Base-by-base conservation (phyloP, 2,888 invertebrate species). In the Lasioglossum pauxillum region DNA sequence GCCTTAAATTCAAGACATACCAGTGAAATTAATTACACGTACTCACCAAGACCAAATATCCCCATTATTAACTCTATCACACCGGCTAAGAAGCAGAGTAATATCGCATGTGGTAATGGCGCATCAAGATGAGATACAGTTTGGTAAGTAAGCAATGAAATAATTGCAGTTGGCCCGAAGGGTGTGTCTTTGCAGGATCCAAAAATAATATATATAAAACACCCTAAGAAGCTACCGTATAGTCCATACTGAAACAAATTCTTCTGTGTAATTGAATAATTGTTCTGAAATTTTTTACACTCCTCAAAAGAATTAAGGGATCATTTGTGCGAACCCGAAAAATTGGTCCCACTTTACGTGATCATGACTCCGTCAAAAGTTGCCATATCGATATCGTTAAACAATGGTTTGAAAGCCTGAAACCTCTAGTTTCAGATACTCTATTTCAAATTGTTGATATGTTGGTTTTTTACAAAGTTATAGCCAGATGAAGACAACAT, bases 161-260 rank as follows among this genome's bases (percentile, higher is more conserved):
- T 97, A 92, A 99, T 98, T 86, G 99, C 99, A 2, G 98, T 98
- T 27, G 99, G 99, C 19, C 99, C 99, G 91, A 98, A 97, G 0
- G 99, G 98, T 85, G 98, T 98, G 95, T 99, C 98, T 95, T 98
- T 98, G 94, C 98, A 98, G 88, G 98, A 98, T 74, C 99, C 99
- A 91, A 99, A 96, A 90, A 99, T 95, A 92, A 98, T 97, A 96
- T 99, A 99, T 86, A 99, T 96, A 95, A 99, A 97, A 95, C 98
- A 98, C 72, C 99, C 98, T 93, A 99, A 95, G 95, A 99, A 99
- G n/a, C 99, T 98, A 78, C 98, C 98, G 95, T 99, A 99, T 77
- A 99, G 96, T 69, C 99, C 99, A 95, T 98, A 98, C 97, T 98
- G 96, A 53, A 75, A 86, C 79, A 5, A 85, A 71, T 46, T 46